Percentiles rank a stretch among this genome's conserved stretches.
Evolutionary conservation across 2,888 invertebrate genomes (phyloP).

Genomic region (Drosophila neotestacea): DNA sequence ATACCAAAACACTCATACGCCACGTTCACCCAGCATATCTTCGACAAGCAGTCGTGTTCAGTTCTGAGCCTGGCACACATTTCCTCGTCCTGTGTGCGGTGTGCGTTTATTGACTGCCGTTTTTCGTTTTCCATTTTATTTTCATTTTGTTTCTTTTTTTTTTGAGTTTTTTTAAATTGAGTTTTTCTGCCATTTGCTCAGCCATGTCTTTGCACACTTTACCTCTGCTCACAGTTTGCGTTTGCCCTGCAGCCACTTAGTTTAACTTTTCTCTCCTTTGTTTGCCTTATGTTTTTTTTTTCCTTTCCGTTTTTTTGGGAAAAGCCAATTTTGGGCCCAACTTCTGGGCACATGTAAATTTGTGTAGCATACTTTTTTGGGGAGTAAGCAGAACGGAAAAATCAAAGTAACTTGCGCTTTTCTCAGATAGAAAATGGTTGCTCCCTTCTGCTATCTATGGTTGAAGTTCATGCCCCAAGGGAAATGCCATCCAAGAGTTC

Average conservation of each 20-base stretch:
- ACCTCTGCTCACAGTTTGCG: conserved; percentile 5
- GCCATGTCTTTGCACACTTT: conserved; percentile 8
- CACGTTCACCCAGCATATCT: conserved; percentile 43
- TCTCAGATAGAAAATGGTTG: conserved; percentile 50
- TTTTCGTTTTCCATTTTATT: conserved; percentile 14
- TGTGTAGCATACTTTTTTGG: conserved; percentile 33
- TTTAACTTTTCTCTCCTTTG: conserved; percentile 54
- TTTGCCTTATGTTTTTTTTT: conserved; percentile 34
- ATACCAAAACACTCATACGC: conserved; percentile 63
- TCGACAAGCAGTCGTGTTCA: conserved; percentile 17
- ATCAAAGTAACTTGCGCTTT: conserved; percentile 63
- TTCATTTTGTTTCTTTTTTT: conserved; percentile 22
- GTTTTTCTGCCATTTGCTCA: conserved; percentile 51
- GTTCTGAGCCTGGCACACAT: conserved; percentile 38
- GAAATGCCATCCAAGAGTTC: conserved; percentile 47
- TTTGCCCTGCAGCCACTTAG: conserved; percentile 50
- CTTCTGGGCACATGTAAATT: conserved; percentile 53
- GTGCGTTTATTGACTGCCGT: conserved; percentile 63
- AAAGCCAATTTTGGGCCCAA: conserved; percentile 62
- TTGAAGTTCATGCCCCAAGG: conserved; percentile 40
- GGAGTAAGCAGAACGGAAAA: conserved; percentile 24
- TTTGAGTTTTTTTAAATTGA: conserved; percentile 58
- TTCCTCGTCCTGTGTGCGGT: conserved; percentile 23
- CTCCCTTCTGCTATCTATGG: conserved; percentile 17
- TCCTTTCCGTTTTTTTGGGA: conserved; percentile 15